Evolutionary conservation across 2,888 invertebrate genomes (phyloP).

Genomic region (Epirrita christyi): DNA sequence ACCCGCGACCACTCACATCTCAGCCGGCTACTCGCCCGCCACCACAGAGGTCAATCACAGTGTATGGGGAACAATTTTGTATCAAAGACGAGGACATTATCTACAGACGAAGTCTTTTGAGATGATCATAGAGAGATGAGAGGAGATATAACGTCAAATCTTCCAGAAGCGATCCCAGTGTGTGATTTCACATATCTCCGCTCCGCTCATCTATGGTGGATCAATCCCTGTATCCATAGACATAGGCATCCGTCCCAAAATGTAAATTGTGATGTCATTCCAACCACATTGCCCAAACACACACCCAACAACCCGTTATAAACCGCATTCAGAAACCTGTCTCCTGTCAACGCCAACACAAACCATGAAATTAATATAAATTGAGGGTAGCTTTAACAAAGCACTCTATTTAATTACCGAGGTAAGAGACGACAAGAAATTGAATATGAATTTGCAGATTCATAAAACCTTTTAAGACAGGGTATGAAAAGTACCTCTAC

Average conservation of each 20-base stretch:
- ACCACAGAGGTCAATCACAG: not conserved
- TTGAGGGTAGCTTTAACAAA: conserved; percentile 12
- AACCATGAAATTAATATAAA: conserved; percentile 22
- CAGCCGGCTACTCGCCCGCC: no score
- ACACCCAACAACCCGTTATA: conserved; percentile 1
- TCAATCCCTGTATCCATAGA: not conserved
- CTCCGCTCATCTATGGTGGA: not conserved
- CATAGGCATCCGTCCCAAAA: not conserved
- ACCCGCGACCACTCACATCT: no score
- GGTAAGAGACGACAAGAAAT: conserved; percentile 14
- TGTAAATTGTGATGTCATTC: conserved; percentile 7
- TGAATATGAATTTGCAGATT: conserved; percentile 1
- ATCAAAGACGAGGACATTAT: no score
- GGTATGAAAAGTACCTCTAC: no score
- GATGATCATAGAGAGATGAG: no score
- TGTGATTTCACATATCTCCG: not conserved
- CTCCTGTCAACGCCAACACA: conserved; percentile 14
- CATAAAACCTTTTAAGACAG: no score
- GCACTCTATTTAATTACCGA: conserved; percentile 9
- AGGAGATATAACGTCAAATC: no score
- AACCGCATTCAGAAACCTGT: conserved; percentile 8
- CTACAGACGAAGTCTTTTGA: no score
- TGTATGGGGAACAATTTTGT: not conserved
- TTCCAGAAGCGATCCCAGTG: not conserved
- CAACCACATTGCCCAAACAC: conserved; percentile 3